These are phyloP conservation scores for Spea bombifrons DNA, from an alignment of 2,113 vertebrate genomes.

Conservation along the genomic window DNA sequence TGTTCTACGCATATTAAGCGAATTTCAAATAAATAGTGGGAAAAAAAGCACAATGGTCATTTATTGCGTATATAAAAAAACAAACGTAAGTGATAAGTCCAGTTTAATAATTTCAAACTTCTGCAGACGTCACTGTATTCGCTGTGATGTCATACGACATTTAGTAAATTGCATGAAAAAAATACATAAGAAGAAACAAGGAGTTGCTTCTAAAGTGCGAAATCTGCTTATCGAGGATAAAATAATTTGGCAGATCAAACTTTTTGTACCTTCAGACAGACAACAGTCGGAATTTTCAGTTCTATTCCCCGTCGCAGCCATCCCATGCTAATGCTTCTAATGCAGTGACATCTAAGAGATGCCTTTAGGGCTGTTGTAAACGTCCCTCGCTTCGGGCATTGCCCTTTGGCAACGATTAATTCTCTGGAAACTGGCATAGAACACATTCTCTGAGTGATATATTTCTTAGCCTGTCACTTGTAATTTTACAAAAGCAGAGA, in stretches of 20 bases:
- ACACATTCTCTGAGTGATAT: slow-evolving; percentile 36
- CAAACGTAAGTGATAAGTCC: too few relatives aligned
- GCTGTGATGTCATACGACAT: too few relatives aligned
- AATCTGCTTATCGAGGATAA: slow-evolving; percentile 18
- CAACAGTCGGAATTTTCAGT: slow-evolving; percentile 22
- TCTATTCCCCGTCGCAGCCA: slow-evolving; percentile 8
- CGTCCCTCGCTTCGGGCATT: slow-evolving; percentile 25
- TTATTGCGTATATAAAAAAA: too few relatives aligned
- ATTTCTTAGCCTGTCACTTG: slow-evolving; percentile 39
- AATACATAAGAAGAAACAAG: background rate
- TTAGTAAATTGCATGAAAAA: background rate
- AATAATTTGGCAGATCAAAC: slow-evolving; percentile 22
- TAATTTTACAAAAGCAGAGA: slow-evolving; percentile 11
- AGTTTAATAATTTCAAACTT: too few relatives aligned
- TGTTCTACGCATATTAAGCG: too few relatives aligned
- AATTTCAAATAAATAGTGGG: too few relatives aligned
- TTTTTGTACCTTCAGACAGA: slow-evolving; percentile 9
- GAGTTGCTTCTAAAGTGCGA: background rate
- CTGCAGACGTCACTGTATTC: too few relatives aligned
- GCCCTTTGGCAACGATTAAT: slow-evolving; percentile 36
- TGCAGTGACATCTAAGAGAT: slow-evolving; percentile 34
- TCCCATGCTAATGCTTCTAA: slow-evolving; percentile 42
- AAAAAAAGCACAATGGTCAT: too few relatives aligned
- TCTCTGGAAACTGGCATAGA: slow-evolving; percentile 39
- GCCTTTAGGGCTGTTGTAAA: slow-evolving; percentile 34